Base-by-base conservation (phyloP, 2,888 invertebrate genomes). In the Pheosia gnoma region DNA sequence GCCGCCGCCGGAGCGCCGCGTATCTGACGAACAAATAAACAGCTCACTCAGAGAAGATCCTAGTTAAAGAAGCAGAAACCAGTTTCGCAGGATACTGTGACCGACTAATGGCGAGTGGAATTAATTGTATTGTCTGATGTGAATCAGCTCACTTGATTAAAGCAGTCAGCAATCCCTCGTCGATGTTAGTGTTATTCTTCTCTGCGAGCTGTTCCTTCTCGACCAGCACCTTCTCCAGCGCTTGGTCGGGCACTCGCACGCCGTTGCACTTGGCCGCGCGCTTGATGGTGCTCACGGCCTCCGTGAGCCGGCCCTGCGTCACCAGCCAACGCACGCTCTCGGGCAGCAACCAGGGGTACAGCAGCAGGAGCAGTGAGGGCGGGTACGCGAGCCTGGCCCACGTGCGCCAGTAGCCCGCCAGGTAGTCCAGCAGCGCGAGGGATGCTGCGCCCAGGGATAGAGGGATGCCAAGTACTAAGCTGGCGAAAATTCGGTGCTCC, bases 261-360 rank as follows among this genome's bases (percentile, higher is more conserved):
- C 93, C 92, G 75, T 96, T 97, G 13, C 94, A 90, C 63, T 84
- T 87, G 0, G 96, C 95, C 1, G 96, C 95, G 67, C 90, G 94
- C 58, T 91, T 90, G 52, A 96, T 89, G 36, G 95, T 94, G 3
- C 80, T 82, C 61, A 95, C 94, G 0, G 96, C 96, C 65, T 96
- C 95, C 1, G 94, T 87, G 57, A 94, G 86, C 61, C 95, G 93
- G 3, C 95, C 95, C 67, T 95, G 95, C 5, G 96, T 95, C 11
- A 96, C 84, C 47, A 97, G 93, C 97, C 97, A 97, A 70, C 97
- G 94, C 47, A 96, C 94, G 58, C 96, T 96, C 89, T 97, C 96
- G 0, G 96, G 96, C 58, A 96, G 87, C 52, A 96, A 75, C 95
- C 96, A 96, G 47, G 95, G 95, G 79, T 96, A 96, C 25, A 95